phyloP scores from a whole-genome alignment of 2,113 vertebrate species.

The Loxodonta africana region DNA sequence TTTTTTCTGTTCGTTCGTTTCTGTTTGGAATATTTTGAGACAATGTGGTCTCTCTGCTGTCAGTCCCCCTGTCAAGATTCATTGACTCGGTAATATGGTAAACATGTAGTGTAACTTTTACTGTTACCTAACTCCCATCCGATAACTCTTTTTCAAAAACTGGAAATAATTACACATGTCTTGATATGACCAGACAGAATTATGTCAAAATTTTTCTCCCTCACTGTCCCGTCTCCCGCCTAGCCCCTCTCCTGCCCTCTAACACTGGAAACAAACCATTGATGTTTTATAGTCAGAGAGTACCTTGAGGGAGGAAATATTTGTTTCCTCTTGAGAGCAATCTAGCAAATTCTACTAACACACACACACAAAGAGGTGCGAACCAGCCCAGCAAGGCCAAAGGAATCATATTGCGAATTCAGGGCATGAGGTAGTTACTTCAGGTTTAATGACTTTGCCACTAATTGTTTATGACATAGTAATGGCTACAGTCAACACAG shows the following conservation, averaged over 20 bases:
- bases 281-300: background rate
- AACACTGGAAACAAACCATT: background rate
- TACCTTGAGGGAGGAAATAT: background rate
- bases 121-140: background rate
- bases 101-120: background rate
- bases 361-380: background rate
- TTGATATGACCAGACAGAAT: slow-evolving; percentile 18
- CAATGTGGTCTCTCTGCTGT: background rate
- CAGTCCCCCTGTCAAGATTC: background rate
- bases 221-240: background rate
- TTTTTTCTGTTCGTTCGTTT: background rate
- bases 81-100: background rate
- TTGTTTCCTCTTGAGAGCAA: slow-evolving; percentile 25
- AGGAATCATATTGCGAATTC: slow-evolving; percentile 31
- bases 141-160: slow-evolving; percentile 58
- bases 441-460: slow-evolving; percentile 25
- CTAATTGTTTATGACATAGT: slow-evolving; percentile 37
- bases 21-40: slow-evolving; percentile 44
- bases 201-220: background rate
- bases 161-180: background rate
- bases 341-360: slow-evolving; percentile 47
- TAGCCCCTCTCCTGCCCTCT: background rate
- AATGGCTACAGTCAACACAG: background rate
- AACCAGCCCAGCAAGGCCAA: slow-evolving; percentile 5
- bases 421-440: slow-evolving; percentile 26